These are phyloP conservation scores for Coluber constrictor DNA, from an alignment of 2,797 vertebrate species.

Conservation along the genomic window DNA sequence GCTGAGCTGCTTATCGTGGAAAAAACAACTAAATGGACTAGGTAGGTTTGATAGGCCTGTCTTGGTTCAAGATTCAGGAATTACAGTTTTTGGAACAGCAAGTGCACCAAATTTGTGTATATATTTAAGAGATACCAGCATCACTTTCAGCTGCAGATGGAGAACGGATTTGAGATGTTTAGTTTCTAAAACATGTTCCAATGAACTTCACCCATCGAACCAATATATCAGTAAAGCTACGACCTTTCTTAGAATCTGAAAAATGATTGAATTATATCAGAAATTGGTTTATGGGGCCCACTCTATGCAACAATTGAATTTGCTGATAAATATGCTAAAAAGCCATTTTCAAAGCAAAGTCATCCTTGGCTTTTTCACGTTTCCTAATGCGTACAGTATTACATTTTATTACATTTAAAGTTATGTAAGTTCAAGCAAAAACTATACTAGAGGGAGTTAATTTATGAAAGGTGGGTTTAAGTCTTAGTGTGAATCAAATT, in stretches of 20 bases:
- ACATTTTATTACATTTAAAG: not conserved
- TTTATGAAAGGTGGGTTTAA: constrained; percentile 39
- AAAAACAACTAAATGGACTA: not conserved
- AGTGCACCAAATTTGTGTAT: not conserved
- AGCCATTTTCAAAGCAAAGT: not conserved
- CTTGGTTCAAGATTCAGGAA: not conserved
- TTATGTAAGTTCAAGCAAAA: constrained; percentile 17
- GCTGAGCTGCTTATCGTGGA: no score
- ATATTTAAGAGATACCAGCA: not conserved
- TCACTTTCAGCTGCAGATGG: not conserved
- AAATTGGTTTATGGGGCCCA: not conserved
- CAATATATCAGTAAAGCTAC: not conserved
- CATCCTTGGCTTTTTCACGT: not conserved
- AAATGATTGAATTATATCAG: not conserved
- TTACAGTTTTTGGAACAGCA: not conserved
- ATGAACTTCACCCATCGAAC: not conserved
- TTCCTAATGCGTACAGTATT: not conserved
- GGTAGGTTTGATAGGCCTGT: not conserved
- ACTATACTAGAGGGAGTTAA: not conserved
- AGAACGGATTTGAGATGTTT: not conserved
- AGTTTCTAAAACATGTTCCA: not conserved
- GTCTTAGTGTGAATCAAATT: constrained; percentile 19
- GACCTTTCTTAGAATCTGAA: not conserved
- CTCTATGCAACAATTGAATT: not conserved
- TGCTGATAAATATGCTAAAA: not conserved